Percentiles rank a stretch among this genome's conserved stretches.
Evolutionary conservation across 2,888 invertebrate species (phyloP).

Genomic region (Callosobruchus maculatus): DNA sequence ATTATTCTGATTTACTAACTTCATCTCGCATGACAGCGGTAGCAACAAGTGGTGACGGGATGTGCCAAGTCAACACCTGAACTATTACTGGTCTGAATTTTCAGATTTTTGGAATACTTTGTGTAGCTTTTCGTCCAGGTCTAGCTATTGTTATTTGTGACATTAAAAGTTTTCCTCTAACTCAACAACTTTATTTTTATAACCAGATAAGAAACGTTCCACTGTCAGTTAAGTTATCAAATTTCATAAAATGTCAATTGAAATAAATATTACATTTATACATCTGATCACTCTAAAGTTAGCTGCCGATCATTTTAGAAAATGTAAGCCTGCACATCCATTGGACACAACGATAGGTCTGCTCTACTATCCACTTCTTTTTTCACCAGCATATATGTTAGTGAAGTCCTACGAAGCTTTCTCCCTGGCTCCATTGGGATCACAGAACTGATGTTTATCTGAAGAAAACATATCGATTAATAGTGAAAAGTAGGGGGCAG

Average conservation of each 20-base stretch:
- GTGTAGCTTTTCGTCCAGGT: too few relatives aligned
- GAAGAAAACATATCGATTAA: constrained; percentile 25
- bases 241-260: neutral
- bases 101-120: too few relatives aligned
- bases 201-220: too few relatives aligned
- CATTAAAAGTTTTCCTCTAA: too few relatives aligned
- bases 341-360: constrained; percentile 53
- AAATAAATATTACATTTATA: neutral
- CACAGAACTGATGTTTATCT: constrained; percentile 54
- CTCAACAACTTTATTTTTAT: too few relatives aligned
- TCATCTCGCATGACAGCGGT: too few relatives aligned
- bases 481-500: constrained; percentile 16
- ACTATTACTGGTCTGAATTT: too few relatives aligned
- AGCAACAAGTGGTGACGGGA: too few relatives aligned
- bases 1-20: too few relatives aligned
- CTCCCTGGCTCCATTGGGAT: constrained; percentile 42
- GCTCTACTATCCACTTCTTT: constrained; percentile 39
- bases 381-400: constrained; percentile 53
- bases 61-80: too few relatives aligned
- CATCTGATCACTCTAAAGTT: neutral
- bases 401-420: constrained; percentile 50
- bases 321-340: constrained; percentile 57
- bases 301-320: constrained; percentile 16
- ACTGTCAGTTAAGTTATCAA: neutral
- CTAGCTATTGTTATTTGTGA: too few relatives aligned